Base-by-base conservation (phyloP, 1,140 invertebrate genomes). In the Bilobella aurantiaca region DNA sequence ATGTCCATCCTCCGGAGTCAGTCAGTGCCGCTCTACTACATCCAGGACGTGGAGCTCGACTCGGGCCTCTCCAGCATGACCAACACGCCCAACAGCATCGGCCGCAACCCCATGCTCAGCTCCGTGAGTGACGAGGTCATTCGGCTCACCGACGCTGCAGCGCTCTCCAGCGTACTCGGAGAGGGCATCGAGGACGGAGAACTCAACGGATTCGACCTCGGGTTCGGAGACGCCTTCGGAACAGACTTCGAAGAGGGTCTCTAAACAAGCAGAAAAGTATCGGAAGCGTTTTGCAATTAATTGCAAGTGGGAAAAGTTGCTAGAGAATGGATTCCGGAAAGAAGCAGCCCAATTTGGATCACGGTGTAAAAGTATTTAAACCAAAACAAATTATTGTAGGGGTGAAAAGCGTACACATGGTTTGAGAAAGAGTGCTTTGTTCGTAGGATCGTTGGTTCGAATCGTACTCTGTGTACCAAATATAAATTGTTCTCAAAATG, bases 11-110 rank as follows among this genome's bases (percentile, higher is more conserved):
- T 53, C 5, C 8, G 49, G 49, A 53, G 49, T 53, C 49, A 53
- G 49, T 53, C 49, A 53, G 49, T 53, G 14, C 49, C 49, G 49
- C 49, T 53, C 8, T 53, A 53, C 49, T 53, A 53, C 49, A 53
- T 53, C 49, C 49, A 53, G 23, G 49, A 53, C 25, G 21, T 23
- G 12, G 49, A 53, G 25, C 23, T 53, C 14, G 49, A 53, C 49
- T 53, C 49, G 5, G 49, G 49, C 5, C 23, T 53, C 5, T 53
- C 49, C 49, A 53, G 49, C 25, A 53, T 53, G 49, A 53, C 49
- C 49, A 53, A 53, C 23, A 53, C 49, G 3, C 49, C 49, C 12
- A 53, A 53, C 49, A 53, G 49, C 25, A 53, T 53, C 25, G 49
- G 49, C 12, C 14, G 49, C 14, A 53, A 53, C 25, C 49, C 49